Conservation (phyloP, 2,888 invertebrate species). For the Ecliptopera silaceata region DNA sequence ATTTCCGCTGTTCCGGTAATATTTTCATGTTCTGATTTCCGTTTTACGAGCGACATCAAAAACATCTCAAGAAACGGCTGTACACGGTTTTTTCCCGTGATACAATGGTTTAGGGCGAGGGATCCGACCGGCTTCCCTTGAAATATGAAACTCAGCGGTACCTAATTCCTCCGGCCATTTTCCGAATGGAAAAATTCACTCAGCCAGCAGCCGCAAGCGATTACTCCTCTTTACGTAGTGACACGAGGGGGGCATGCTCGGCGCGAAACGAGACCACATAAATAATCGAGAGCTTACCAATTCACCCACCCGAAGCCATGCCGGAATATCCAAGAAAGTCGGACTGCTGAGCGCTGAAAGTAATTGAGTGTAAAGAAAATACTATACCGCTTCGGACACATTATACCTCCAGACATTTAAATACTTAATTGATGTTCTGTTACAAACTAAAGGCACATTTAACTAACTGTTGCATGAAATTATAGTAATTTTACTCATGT, state of each 20-base stretch:
- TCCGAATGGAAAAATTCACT: slow-evolving; percentile 76
- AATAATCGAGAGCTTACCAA: slow-evolving; percentile 76
- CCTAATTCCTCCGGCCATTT: slow-evolving; percentile 73
- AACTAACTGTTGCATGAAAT: slow-evolving; percentile 12
- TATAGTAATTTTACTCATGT: not conserved
- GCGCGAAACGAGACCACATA: slow-evolving; percentile 61
- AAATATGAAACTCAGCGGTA: slow-evolving; percentile 67
- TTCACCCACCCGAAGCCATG: slow-evolving; percentile 54
- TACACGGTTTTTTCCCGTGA: slow-evolving; percentile 41
- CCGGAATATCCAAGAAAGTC: slow-evolving; percentile 63
- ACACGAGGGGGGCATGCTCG: slow-evolving; percentile 57
- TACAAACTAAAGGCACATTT: slow-evolving; percentile 27
- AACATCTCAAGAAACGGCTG: slow-evolving; percentile 54
- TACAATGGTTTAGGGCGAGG: slow-evolving; percentile 37
- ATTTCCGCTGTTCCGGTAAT: slow-evolving; percentile 56
- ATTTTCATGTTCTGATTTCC: slow-evolving; percentile 59
- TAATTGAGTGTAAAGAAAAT: slow-evolving; percentile 53
- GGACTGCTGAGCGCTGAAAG: slow-evolving; percentile 63
- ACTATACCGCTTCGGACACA: slow-evolving; percentile 27
- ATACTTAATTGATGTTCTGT: slow-evolving; percentile 28
- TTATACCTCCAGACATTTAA: slow-evolving; percentile 25
- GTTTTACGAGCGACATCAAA: slow-evolving; percentile 70
- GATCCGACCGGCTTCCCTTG: slow-evolving; percentile 51
- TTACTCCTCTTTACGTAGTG: slow-evolving; percentile 72
- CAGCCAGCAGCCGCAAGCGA: slow-evolving; percentile 68